Evolutionary conservation across 1,140 invertebrate genomes (phyloP), one percentile per base, ranked within the genome.

Genomic region (Ostrea denselamellosa): DNA sequence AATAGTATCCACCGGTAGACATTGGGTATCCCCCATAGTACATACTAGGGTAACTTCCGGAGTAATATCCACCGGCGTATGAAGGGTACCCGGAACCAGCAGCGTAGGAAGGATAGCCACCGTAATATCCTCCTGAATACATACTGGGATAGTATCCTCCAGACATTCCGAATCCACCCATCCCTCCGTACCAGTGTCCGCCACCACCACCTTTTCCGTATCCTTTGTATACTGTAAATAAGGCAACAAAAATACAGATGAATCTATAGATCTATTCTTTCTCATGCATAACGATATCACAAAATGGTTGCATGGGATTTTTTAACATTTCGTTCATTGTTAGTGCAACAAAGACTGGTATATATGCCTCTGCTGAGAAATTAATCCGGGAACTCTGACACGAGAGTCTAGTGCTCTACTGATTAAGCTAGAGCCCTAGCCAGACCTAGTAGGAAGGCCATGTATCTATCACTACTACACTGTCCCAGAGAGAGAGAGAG

Each of bases 131-230:
- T 34, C 68, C 68, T 34, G 22, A 77, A 34, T 12, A 14, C 25
- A 28, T 28, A 34, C 68, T 77, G 22, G 68, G 68, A 77, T 77
- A 83, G 53, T 19, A 83, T 44, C 81, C 81, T 51, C 81, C 81
- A 28, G 5, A 51, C 28, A 22, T 53, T 12, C 82, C 82, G 4
- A 22, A 17, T 34, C 82, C 82, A 34, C 81, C 81, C 12, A n/a
- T n/a, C n/a, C 81, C 52, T 22, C 82, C 82, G 12, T 54, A 22
- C 9, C 82, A 22, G 51, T 53, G 8, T 83, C 44, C 44, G 8
- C 71, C 71, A 17, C 71, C 71, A 25, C 71, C 22, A 12, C 71
- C 51, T 54, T 54, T 53, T 8, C 82, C 82, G 10, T 52, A 54
- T 51, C 82, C 51, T 53, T 83, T 53, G 44, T 52, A 83, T 12